Evolutionary conservation across 2,797 vertebrate genomes (phyloP).

Genomic region (Coilia nasus): DNA sequence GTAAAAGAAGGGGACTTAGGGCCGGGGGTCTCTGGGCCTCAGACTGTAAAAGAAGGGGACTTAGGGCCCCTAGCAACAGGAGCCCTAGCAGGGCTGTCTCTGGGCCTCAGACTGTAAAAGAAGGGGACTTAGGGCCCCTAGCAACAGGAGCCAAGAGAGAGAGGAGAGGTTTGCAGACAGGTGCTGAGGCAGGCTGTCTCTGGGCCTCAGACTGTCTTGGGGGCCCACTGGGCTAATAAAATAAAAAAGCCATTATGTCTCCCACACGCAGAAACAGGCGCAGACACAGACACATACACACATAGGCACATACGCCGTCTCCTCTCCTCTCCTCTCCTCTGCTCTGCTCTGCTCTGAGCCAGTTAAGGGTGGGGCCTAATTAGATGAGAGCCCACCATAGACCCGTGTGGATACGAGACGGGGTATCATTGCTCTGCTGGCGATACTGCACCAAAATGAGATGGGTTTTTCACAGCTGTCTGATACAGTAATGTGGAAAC

Average conservation of each 20-base stretch:
- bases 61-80: not conserved
- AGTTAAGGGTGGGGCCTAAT: not conserved
- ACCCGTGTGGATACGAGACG: not conserved
- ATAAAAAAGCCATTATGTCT: constrained; percentile 1
- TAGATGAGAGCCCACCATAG: not conserved
- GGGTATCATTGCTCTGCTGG: not conserved
- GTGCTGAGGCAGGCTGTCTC: no score
- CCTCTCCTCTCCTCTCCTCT: not conserved
- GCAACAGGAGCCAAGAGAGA: not conserved
- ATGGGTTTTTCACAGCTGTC: not conserved
- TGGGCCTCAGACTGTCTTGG: not conserved
- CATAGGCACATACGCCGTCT: not conserved
- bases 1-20: not conserved
- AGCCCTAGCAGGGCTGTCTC: not conserved
- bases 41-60: not conserved
- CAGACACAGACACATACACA: no score
- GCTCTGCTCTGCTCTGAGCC: not conserved
- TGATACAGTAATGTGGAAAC: no score
- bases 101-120: not conserved
- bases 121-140: not conserved
- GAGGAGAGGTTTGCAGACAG: not conserved
- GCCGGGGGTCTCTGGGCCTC: not conserved
- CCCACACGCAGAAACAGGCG: not conserved
- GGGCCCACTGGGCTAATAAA: not conserved
- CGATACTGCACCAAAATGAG: not conserved